Evolutionary conservation across 37 sponge, comb jelly and placozoan species (phyloP), one percentile per base, ranked within the genome.

Genomic region (Halichondria panicea): DNA sequence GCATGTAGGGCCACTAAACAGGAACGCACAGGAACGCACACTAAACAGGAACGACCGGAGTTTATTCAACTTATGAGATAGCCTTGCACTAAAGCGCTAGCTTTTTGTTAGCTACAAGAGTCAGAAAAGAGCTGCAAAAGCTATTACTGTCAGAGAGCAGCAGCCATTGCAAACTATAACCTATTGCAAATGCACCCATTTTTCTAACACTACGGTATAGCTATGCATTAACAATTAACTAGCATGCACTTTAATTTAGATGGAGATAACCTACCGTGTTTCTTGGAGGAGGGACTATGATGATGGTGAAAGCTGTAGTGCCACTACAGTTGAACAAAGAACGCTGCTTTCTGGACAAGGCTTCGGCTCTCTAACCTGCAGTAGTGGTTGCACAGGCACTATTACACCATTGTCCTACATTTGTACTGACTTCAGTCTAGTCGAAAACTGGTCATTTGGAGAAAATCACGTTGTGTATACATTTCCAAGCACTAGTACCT

Each of bases 381-480:
- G 11, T 1, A 38, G 52, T 66, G 54, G 78, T 1, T 77, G 78
- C 52, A 35, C 66, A 77, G 65, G 54, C 27, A 43, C 53, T 46
- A 77, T 77, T 6, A 39, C 78, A 7, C 31, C n/a, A 22, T 55
- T 78, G 78, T 25, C 42, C 5, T 78, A 78, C 55, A 43, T 25
- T 9, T 83, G 84, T 58, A 75, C 76, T 58, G 69, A 68, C 42
- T 83, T 75, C 52, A 83, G 84, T 68, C 32, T 3, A 35, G 55
- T 12, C 19, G 84, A 83, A 58, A 50, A 83, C 33, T 83, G 84
- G 84, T 36, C 84, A 31, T 66, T 48, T 83, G 84, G 84, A 45
- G 58, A 57, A 36, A 36, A 52, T 31, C 32, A 11, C 5, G 55
- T 80, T 4, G 38, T 35, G 1, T 41, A 60, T 38, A 43, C 3